Base-by-base conservation (phyloP, 2,113 vertebrate species). In the Stigmatopora argus region DNA sequence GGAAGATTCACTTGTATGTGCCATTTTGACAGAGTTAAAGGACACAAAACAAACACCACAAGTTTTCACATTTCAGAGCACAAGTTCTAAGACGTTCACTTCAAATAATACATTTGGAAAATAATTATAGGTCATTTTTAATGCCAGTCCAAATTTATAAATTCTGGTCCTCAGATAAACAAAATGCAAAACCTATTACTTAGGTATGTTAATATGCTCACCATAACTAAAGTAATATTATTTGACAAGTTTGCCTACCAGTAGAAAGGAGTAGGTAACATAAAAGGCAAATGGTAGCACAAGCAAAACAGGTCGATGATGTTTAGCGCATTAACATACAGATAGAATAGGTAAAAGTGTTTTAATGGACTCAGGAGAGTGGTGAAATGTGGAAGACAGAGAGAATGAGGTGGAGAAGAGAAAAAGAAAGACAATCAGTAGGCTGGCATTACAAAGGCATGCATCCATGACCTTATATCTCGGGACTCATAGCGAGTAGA, bases 261-360 rank as follows among this genome's bases (percentile, higher is more conserved):
- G 85, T 84, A 90, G 45, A 89, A 93, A 92, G 86, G 90, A 90
- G 90, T 79, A 88, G 89, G 87, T 90, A 86, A 91, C 90, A 93
- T 91, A 94, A 93, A 93, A 93, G 94, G 90, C 91, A 93, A 94
- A 93, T 90, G 90, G 92, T 90, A 87, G 89, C 91, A 87, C 85
- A 23, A 65, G 62, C 59, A 69, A 61, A 64, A 60, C 59, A 77
- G 73, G 80, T 85, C 92, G 90, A 88, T 89, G 92, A 87, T 91
- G 71, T 88, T 85, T 69, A 80, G 79, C 78, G 45, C 91, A 96
- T 96, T 96, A 94, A 92, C 95, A 95, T 97, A 96, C 93, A 97
- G 93, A 97, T 96, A 94, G 94, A 94, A 94, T 94, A 94, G 92
- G 93, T 94, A 94, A 94, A 59, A 93, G 94, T 92, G 91, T 94